Base-by-base conservation (phyloP, 1,140 invertebrate species). In the Gyrodactylus salaris region DNA sequence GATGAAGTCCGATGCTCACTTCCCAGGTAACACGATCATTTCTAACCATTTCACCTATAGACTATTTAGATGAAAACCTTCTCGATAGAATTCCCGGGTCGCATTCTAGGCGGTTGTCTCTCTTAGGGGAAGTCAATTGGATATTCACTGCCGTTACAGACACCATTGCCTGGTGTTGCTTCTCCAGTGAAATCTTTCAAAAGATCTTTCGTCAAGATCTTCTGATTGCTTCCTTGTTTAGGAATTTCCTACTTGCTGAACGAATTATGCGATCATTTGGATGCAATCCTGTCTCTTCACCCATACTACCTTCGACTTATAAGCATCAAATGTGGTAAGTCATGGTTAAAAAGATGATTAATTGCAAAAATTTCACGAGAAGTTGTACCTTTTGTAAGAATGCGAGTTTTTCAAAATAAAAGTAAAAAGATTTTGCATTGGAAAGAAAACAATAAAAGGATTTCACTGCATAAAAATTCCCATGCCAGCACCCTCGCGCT, bases 141-240 rank as follows among this genome's bases (percentile, higher is more conserved):
- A 95, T 99, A 78, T 98, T 98, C 82, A 98, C 94, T 27, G 94
- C 94, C 2, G 96, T 99, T 73, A 98, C 94, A 0, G 94, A 98
- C 80, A 98, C 94, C n/a, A 97, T 99, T 78, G 94, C 94, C 0
- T 99, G 93, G 93, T 69, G 20, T 20, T 69, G 2, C 24, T 24
- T 69, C 24, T 25, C 70, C 1, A 2, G 21, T 83, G 91, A 94
- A 77, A 83, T 92, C 75, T 98, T 98, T 82, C 92, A 97, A 82
- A 89, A 88, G 79, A 82, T 99, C 74, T 99, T 98, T 81, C 85
- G 95, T 2, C 78, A 84, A 76, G 95, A 99, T 82, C 83, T 98
- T 73, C 83, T 99, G n/a, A 92, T 97, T 20, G 93, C 94, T 27
- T 94, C 89, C 80, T 83, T 99, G 54, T 97, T 97, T 82, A 85